Evolutionary conservation across 2,797 vertebrate genomes (phyloP).

Genomic region (Darevskia mixta): DNA sequence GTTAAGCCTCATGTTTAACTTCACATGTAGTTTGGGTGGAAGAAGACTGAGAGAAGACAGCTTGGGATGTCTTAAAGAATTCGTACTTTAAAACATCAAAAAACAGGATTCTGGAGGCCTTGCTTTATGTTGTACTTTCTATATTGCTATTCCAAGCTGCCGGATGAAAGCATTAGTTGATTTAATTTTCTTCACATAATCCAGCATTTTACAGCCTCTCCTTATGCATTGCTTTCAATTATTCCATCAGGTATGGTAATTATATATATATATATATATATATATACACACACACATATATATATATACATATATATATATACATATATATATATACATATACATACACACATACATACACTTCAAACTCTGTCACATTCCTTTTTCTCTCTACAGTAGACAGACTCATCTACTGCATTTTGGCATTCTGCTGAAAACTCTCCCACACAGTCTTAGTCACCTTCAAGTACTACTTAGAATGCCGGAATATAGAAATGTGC

Average conservation of each 20-base stretch:
- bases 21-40: background rate
- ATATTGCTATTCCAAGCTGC: background rate
- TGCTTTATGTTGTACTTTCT: background rate
- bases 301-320: no score
- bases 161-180: background rate
- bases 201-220: background rate
- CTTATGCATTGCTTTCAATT: background rate
- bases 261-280: background rate
- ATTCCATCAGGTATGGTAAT: background rate
- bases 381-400: background rate
- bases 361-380: background rate
- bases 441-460: background rate
- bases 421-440: slow-evolving; percentile 23
- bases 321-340: no score
- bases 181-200: background rate
- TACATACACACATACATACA: no score
- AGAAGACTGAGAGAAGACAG: background rate
- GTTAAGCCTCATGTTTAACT: background rate
- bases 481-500: no score
- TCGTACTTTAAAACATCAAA: background rate
- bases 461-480: background rate
- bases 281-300: no score
- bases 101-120: background rate
- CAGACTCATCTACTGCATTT: slow-evolving; percentile 2
- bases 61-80: background rate